These are phyloP conservation scores for Linyphia triangularis DNA, from an alignment of 2,888 invertebrate species.

Conservation along the genomic window DNA sequence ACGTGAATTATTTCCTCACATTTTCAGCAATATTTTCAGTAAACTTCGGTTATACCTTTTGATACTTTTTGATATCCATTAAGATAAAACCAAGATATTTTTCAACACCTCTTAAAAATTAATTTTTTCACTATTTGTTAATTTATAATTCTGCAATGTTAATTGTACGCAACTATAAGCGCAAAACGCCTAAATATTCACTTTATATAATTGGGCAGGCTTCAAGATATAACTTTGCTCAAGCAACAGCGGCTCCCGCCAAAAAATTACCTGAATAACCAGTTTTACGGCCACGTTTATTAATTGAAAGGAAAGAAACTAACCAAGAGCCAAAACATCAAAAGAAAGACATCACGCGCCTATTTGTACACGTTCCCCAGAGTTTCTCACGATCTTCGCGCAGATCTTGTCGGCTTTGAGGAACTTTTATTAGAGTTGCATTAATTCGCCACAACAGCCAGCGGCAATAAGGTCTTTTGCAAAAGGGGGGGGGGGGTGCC, in stretches of 20 bases:
- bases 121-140: too few relatives aligned
- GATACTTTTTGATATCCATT: too few relatives aligned
- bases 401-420: conserved; percentile 4
- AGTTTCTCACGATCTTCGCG: conserved; percentile 52
- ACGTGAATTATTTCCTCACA: too few relatives aligned
- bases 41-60: too few relatives aligned
- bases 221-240: background rate
- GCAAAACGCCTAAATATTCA: too few relatives aligned
- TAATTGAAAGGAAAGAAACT: conserved; percentile 18
- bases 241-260: background rate
- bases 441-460: conserved; percentile 1
- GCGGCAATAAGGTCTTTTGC: background rate
- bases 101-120: too few relatives aligned
- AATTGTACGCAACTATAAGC: too few relatives aligned
- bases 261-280: conserved; percentile 7
- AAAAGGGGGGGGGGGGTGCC: background rate
- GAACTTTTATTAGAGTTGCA: background rate
- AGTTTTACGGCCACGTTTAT: conserved; percentile 1
- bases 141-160: too few relatives aligned
- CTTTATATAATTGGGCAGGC: too few relatives aligned
- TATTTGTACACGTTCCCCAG: background rate
- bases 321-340: background rate
- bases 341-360: conserved; percentile 37
- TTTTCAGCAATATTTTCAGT: too few relatives aligned
- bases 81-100: too few relatives aligned